Base-by-base conservation (phyloP, 2,113 vertebrate species). In the Riparia riparia region DNA sequence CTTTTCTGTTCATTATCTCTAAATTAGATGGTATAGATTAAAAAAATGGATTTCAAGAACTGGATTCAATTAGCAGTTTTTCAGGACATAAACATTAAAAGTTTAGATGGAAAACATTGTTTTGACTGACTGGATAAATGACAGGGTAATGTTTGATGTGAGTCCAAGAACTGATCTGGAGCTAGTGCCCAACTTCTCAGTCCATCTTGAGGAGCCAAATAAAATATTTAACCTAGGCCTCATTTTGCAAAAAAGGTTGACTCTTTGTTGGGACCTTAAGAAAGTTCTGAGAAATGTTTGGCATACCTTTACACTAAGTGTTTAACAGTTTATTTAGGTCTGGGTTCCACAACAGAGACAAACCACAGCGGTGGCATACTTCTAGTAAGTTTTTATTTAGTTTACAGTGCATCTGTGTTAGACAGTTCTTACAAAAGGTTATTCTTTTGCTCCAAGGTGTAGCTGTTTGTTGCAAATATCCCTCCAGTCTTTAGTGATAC, bases 61-160 rank as follows among this genome's bases (percentile, higher is more conserved):
- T 98, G 98, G 97, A 98, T 98, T 97, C 97, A 98, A 97, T 98
- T 98, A 98, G 96, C 96, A 97, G 95, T 98, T 98, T 98, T 98
- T 97, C 95, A 97, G 97, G 97, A 98, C 96, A 96, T 98, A 98
- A 98, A 98, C 97, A 98, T 98, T 95, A 96, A 98, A 97, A 92
- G 96, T 98, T 98, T 98, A 98, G 98, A 98, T 83, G 97, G 98
- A 98, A 98, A 98, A 96, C 97, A 93, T 85, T 99, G 98, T 99
- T 99, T 99, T 99, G 98, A 98, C 98, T 98, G 98, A 97, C 98
- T 98, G 97, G 96, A 96, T 98, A 98, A 98, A 98, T 97, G 98
- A 98, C 98, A 97, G 98, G 96, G 94, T 96, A 91, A 94, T 98
- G 98, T 98, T 98, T 99, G 98, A 99, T 99, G 97, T 97, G 82